Conservation (phyloP, 1,140 invertebrate species). For the Hyles euphorbiae region DNA sequence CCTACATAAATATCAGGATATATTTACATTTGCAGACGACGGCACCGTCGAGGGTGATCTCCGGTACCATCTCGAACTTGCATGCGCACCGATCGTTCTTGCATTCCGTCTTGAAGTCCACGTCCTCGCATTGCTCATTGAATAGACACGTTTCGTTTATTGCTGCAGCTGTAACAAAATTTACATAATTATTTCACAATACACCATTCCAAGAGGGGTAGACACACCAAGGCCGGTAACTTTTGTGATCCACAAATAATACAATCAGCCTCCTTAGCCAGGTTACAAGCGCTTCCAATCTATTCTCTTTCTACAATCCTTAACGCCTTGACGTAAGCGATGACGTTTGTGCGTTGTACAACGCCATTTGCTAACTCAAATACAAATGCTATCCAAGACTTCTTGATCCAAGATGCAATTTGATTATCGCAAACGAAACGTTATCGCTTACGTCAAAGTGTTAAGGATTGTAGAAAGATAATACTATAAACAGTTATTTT, state of each 20-base stretch:
- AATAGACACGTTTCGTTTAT: slow-evolving; percentile 89
- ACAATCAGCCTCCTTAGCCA: too few species aligned
- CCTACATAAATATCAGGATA: too few species aligned
- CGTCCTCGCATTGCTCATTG: slow-evolving; percentile 86
- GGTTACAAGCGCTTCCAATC: too few species aligned
- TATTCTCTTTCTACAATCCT: too few species aligned
- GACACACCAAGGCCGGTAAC: too few species aligned
- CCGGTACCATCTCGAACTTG: slow-evolving; percentile 83
- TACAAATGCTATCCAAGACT: not conserved
- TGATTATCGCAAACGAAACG: too few species aligned
- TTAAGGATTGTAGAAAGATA: not conserved
- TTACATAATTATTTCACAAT: not conserved
- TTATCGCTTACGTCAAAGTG: not conserved
- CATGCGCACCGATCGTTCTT: slow-evolving; percentile 85
- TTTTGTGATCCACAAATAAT: too few species aligned
- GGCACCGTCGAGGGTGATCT: slow-evolving; percentile 79
- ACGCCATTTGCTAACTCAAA: too few species aligned
- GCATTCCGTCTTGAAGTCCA: slow-evolving; percentile 83
- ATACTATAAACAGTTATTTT: not conserved
- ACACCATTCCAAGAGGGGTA: too few species aligned
- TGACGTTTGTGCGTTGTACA: too few species aligned
- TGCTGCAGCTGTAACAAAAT: slow-evolving; percentile 76
- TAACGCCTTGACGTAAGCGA: too few species aligned
- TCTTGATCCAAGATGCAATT: not conserved
- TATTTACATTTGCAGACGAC: slow-evolving; percentile 82